phyloP scores from a whole-genome alignment of 2,113 vertebrate genomes.

The Andinoacara biseriatus region DNA sequence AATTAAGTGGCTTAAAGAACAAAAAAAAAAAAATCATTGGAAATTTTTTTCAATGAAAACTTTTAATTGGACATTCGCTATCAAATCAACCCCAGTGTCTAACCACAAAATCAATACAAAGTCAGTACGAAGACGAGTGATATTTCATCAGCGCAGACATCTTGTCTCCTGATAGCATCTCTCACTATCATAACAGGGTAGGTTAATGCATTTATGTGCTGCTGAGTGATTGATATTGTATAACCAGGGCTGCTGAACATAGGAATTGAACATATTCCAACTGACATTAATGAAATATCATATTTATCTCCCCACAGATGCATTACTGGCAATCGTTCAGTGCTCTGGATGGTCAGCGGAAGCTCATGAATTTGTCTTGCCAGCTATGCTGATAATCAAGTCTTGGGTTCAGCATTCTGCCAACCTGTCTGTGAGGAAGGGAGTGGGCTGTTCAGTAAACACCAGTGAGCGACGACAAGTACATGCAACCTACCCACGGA shows the following conservation, averaged over 20 bases:
- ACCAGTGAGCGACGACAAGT: not conserved
- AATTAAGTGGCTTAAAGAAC: not conserved
- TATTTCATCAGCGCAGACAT: constrained; percentile 43
- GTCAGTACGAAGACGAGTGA: constrained; percentile 46
- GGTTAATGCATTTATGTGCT: constrained; percentile 35
- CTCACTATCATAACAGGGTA: constrained; percentile 26
- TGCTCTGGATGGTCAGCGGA: not conserved
- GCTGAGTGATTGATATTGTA: constrained; percentile 41
- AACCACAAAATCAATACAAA: constrained; percentile 66
- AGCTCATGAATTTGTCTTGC: constrained; percentile 14
- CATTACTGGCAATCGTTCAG: constrained; percentile 8
- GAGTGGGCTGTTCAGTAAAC: not conserved
- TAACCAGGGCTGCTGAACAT: constrained; percentile 10
- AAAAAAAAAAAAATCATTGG: not conserved
- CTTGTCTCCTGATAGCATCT: constrained; percentile 31
- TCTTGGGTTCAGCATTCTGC: not conserved
- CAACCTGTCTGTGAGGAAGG: not conserved
- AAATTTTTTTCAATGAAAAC: constrained; percentile 27
- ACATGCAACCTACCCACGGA: not conserved
- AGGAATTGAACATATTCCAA: constrained; percentile 30
- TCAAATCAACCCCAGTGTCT: constrained; percentile 36
- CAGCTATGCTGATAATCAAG: constrained; percentile 15
- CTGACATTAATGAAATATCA: constrained; percentile 46
- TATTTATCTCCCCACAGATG: constrained; percentile 23
- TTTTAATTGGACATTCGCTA: constrained; percentile 43